A percentile compares a stretch with the other conserved stretches of the same genome.
Conservation (phyloP, 2,113 vertebrate genomes). For the Lepus europaeus region DNA sequence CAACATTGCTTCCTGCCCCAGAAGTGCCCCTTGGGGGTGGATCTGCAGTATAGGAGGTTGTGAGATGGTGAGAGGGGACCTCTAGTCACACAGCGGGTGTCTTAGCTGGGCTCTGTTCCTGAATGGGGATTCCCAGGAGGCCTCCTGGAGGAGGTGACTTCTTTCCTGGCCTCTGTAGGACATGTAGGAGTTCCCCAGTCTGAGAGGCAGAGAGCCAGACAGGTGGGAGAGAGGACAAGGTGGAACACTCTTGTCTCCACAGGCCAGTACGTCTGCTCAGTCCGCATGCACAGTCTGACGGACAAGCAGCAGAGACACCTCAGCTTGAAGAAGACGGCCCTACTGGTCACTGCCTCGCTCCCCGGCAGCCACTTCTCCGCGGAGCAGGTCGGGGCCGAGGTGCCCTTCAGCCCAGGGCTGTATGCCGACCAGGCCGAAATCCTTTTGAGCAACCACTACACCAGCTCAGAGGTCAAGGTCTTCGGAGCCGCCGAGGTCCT, state of each 20-base stretch:
- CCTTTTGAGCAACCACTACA: conserved; percentile 91
- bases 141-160: background rate
- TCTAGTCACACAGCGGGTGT: background rate
- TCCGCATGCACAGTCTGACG: conserved; percentile 89
- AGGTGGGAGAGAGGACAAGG: too few relatives aligned
- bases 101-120: background rate
- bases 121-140: background rate
- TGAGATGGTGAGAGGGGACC: background rate
- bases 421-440: conserved; percentile 93
- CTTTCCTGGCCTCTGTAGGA: background rate
- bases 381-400: conserved; percentile 86
- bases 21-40: background rate
- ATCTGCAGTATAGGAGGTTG: background rate
- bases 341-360: conserved; percentile 90
- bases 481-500: conserved; percentile 91
- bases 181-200: background rate
- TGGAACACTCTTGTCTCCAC: background rate
- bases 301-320: conserved; percentile 91
- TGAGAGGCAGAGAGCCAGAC: background rate
- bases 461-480: conserved; percentile 91
- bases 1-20: background rate
- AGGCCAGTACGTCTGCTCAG: conserved; percentile 94
- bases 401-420: conserved; percentile 93
- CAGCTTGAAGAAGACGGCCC: conserved; percentile 87
- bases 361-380: conserved; percentile 78